These are phyloP conservation scores for Phragmatobia fuliginosa DNA, from an alignment of 2,888 invertebrate genomes.

Conservation along the genomic window DNA sequence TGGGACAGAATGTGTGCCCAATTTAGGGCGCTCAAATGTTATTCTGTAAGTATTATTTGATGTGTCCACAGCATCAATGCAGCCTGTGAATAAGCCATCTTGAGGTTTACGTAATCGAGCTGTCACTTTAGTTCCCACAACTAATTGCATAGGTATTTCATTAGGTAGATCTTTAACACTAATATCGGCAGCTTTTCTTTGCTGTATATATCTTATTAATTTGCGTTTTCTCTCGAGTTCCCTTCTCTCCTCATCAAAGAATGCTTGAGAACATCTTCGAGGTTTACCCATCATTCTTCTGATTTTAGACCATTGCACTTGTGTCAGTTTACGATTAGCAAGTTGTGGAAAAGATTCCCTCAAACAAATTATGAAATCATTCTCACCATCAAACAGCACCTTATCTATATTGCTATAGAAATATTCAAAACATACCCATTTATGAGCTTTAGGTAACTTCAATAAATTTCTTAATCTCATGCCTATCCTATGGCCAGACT, in stretches of 20 bases:
- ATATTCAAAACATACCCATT: slow-evolving; percentile 99
- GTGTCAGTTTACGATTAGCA: slow-evolving; percentile 93
- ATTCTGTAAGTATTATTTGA: slow-evolving; percentile 97
- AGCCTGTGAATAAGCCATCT: slow-evolving; percentile 97
- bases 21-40: slow-evolving; percentile 95
- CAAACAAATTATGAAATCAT: slow-evolving; percentile 97
- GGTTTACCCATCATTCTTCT: slow-evolving; percentile 99
- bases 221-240: slow-evolving; percentile 96
- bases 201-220: slow-evolving; percentile 96
- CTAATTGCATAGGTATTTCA: slow-evolving; percentile 97
- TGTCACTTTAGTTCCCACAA: slow-evolving; percentile 97
- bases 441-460: slow-evolving; percentile 99
- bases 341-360: slow-evolving; percentile 97
- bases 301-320: slow-evolving; percentile 98
- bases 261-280: slow-evolving; percentile 96
- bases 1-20: slow-evolving; percentile 98
- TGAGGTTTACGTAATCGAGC: slow-evolving; percentile 96
- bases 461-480: slow-evolving; percentile 95
- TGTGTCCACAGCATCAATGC: slow-evolving; percentile 98
- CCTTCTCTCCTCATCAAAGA: slow-evolving; percentile 97
- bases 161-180: slow-evolving; percentile 95
- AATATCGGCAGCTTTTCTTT: slow-evolving; percentile 93
- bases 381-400: slow-evolving; percentile 97
- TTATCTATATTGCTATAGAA: slow-evolving; percentile 99
- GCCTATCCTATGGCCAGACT: slow-evolving; percentile 96